Base-by-base conservation (phyloP, 2,888 invertebrate species). In the Choreutis nemorana region DNA sequence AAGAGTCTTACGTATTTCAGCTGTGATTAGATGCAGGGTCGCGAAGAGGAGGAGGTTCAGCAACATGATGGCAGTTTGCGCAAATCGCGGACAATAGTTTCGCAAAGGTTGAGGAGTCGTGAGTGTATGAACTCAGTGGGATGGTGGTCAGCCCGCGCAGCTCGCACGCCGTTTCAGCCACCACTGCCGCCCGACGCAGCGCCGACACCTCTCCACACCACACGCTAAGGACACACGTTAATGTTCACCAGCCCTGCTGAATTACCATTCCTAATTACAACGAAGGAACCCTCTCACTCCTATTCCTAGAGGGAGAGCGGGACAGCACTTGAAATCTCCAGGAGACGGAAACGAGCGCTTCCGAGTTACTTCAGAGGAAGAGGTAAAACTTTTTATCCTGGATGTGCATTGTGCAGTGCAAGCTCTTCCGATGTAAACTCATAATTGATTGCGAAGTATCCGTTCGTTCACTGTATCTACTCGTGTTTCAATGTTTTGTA, bases 1-100 rank as follows among this genome's bases (percentile, higher is more conserved):
- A 24, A 10, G 24, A 11, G 31, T 68, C 77, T 73, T 57, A 78
- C 77, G 77, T 48, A 78, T 62, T 46, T 78, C 75, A 32, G 75
- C 70, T 27, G 62, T 55, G 35, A 53, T 66, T 35, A 55, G 59
- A 39, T 63, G 67, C 55, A 78, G 53, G 45, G 56, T 55, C 21
- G 64, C 40, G 42, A 77, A 49, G 26, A 73, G 40, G 41, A 60
- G 50, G 30, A 57, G 51, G 22, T 54, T 50, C 28, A 52, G 39
- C 48, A 66, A 59, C 75, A 77, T 77, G 41, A 56, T 44, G 43
- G 42, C 41, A 38, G 27, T 37, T 66, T 67, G 52, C 66, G 63
- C 64, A 62, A 62, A 45, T 32, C 29, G 29, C 34, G 28, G 40
- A 43, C 40, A 40, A 37, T 42, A 32, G 46, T 54, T 50, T 57